phyloP scores from a whole-genome alignment of 2,888 invertebrate species.

The Catocala nupta region DNA sequence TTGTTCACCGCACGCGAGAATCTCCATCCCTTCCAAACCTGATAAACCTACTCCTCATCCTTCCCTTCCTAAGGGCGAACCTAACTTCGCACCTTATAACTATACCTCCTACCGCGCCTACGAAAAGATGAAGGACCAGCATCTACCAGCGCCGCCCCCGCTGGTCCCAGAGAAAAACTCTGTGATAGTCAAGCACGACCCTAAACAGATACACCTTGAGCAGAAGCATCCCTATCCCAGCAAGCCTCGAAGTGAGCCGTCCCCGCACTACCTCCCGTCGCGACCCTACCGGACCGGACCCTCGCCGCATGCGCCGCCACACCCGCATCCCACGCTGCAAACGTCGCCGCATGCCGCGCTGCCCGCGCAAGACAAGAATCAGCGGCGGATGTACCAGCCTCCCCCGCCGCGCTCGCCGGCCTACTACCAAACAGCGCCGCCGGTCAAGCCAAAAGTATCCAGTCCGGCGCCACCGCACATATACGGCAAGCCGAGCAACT shows the following conservation, averaged over 20 bases:
- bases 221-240: constrained; percentile 87
- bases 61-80: constrained; percentile 88
- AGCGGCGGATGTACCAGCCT: constrained; percentile 57
- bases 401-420: constrained; percentile 79
- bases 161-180: constrained; percentile 91
- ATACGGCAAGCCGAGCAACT: constrained; percentile 89
- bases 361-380: constrained; percentile 67
- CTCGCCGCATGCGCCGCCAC: constrained; percentile 86
- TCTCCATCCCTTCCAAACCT: constrained; percentile 69
- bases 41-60: constrained; percentile 73
- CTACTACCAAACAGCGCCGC: constrained; percentile 82
- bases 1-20: constrained; percentile 67
- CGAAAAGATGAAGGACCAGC: constrained; percentile 89
- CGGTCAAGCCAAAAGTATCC: constrained; percentile 90
- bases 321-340: constrained; percentile 82
- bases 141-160: constrained; percentile 90
- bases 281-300: constrained; percentile 82
- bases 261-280: constrained; percentile 86
- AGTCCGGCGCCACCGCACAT: constrained; percentile 93
- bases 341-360: constrained; percentile 73
- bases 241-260: constrained; percentile 86
- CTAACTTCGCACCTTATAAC: constrained; percentile 90
- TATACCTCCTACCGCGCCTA: constrained; percentile 89
- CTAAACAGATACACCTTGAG: constrained; percentile 89
- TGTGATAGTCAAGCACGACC: constrained; percentile 93